Conservation (phyloP, 2,888 invertebrate genomes). For the Netelia fuscicornis region DNA sequence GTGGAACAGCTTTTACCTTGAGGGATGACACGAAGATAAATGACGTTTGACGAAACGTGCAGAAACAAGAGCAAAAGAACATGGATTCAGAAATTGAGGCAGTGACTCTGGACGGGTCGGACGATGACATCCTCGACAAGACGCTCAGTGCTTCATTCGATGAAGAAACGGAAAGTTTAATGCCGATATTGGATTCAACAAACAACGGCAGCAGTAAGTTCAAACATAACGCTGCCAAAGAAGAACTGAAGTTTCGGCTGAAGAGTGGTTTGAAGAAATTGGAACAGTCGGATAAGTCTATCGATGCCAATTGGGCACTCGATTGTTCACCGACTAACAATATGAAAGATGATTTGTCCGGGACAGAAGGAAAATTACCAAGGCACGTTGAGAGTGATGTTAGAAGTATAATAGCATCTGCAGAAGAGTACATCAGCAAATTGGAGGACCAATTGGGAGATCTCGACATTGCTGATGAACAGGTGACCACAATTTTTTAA, state of each 20-base stretch:
- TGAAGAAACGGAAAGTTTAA: slow-evolving; percentile 63
- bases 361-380: slow-evolving; percentile 63
- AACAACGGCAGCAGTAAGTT: slow-evolving; percentile 25
- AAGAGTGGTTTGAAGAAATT: slow-evolving; percentile 68
- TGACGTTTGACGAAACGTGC: slow-evolving; percentile 7
- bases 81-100: slow-evolving; percentile 61
- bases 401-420: slow-evolving; percentile 71
- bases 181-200: slow-evolving; percentile 38
- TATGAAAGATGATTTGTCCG: slow-evolving; percentile 54
- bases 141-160: slow-evolving; percentile 64
- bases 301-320: slow-evolving; percentile 63
- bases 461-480: slow-evolving; percentile 74
- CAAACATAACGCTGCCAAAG: slow-evolving; percentile 53
- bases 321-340: slow-evolving; percentile 54
- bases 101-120: slow-evolving; percentile 50
- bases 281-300: slow-evolving; percentile 67
- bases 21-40: slow-evolving; percentile 18
- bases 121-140: slow-evolving; percentile 64
- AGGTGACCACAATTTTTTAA: slow-evolving; percentile 66
- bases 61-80: not conserved
- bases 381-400: slow-evolving; percentile 70
- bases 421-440: slow-evolving; percentile 74
- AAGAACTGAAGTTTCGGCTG: slow-evolving; percentile 69
- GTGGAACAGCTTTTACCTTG: slow-evolving; percentile 13
- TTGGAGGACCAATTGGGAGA: slow-evolving; percentile 74